These are phyloP conservation scores for Prunella fulvescens DNA, from an alignment of 2,113 vertebrate species.

Conservation along the genomic window DNA sequence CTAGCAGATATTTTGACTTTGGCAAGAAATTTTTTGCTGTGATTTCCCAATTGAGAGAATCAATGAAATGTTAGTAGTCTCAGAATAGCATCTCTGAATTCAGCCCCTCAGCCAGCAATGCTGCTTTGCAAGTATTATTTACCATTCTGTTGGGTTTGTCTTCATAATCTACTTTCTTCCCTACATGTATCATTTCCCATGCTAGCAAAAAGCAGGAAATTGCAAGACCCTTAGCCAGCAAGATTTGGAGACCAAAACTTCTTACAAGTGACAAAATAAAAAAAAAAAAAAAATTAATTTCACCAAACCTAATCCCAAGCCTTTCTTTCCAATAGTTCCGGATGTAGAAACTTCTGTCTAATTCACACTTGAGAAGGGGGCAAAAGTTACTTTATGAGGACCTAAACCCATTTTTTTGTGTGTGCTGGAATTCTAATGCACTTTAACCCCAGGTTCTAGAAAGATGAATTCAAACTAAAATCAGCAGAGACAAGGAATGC, in stretches of 20 bases:
- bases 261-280: not conserved
- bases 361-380: not conserved
- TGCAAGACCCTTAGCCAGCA: not conserved
- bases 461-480: constrained; percentile 40
- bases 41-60: constrained; percentile 3
- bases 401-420: not conserved
- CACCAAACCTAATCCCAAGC: not conserved
- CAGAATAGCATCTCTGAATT: not conserved
- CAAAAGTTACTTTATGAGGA: not conserved
- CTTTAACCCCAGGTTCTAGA: not conserved
- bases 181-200: not conserved
- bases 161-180: not conserved
- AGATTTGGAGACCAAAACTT: not conserved
- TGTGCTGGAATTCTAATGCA: not conserved
- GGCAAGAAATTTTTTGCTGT: not conserved
- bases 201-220: not conserved
- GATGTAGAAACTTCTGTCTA: not conserved
- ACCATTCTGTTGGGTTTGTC: not conserved
- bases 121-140: not conserved
- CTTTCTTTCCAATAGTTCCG: not conserved
- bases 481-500: not conserved
- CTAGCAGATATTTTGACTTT: not conserved
- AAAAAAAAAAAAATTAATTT: not conserved
- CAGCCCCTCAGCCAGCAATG: not conserved
- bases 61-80: not conserved